These are phyloP conservation scores for Mylabris sibirica DNA, from an alignment of 2,888 invertebrate genomes.

Conservation along the genomic window DNA sequence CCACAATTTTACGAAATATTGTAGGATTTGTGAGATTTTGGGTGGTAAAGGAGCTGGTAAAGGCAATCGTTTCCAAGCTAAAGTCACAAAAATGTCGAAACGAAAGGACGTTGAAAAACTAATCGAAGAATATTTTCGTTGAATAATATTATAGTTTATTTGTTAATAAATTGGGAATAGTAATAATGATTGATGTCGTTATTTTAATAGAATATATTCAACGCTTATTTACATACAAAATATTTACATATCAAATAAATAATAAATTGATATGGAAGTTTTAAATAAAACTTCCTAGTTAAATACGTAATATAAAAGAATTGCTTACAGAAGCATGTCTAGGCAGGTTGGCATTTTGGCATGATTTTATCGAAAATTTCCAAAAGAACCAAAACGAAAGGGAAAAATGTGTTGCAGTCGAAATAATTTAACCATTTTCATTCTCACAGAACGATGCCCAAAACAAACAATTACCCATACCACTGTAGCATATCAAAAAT, in stretches of 20 bases:
- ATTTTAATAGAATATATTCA: background rate
- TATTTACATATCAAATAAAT: conserved; percentile 19
- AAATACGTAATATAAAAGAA: background rate
- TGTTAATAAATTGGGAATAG: background rate
- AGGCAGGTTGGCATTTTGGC: background rate
- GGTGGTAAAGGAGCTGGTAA: conserved; percentile 81
- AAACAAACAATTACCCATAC: conserved; percentile 93
- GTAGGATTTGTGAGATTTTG: conserved; percentile 71
- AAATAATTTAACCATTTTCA: conserved; percentile 59
- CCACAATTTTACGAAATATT: conserved; percentile 45
- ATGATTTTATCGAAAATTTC: background rate
- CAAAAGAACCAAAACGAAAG: background rate
- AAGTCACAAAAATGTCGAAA: conserved; percentile 73
- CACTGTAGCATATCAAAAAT: conserved; percentile 94
- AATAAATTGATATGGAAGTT: conserved; percentile 6
- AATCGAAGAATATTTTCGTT: conserved; percentile 66
- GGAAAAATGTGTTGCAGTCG: background rate
- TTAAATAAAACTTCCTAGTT: background rate
- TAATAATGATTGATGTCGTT: conserved; percentile 7
- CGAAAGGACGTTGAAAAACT: conserved; percentile 70
- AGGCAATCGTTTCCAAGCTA: conserved; percentile 78
- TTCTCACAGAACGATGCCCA: conserved; percentile 84
- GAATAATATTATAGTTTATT: conserved; percentile 5
- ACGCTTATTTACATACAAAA: conserved; percentile 25
- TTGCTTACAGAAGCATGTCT: background rate